phyloP scores from a whole-genome alignment of 2,113 vertebrate genomes.

The Boulengeromyrus knoepffleri region DNA sequence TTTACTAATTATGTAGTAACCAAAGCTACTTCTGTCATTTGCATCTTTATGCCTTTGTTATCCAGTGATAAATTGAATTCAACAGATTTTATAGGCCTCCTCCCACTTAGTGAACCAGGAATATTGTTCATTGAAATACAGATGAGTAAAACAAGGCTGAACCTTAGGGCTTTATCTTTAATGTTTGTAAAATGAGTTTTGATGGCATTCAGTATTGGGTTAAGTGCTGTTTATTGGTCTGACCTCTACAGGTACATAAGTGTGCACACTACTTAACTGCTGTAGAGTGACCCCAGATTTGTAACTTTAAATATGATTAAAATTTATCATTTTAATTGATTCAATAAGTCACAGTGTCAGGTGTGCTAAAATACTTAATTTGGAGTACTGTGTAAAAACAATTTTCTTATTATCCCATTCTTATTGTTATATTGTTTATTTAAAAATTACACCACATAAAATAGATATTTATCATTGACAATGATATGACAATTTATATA shows the following conservation, averaged over 20 bases:
- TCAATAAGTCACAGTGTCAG: neutral
- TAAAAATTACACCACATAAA: neutral
- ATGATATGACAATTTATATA: neutral
- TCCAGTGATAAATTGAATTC: neutral
- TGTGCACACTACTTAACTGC: neutral
- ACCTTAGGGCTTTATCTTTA: neutral
- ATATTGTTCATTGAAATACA: neutral
- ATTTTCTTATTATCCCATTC: neutral
- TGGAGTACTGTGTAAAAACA: neutral
- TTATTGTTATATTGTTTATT: neutral
- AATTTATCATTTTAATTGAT: neutral
- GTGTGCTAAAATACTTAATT: neutral
- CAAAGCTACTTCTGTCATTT: neutral
- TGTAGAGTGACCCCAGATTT: neutral
- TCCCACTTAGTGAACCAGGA: neutral
- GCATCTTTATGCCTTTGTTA: neutral
- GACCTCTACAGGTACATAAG: neutral
- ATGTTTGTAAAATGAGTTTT: neutral
- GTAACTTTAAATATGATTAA: neutral
- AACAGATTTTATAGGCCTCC: neutral
- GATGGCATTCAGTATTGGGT: neutral
- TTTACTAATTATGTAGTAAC: neutral
- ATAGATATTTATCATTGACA: neutral
- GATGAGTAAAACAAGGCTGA: neutral
- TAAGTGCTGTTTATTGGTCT: neutral